phyloP scores from a whole-genome alignment of 1,140 invertebrate species.

The Spodoptera litura region DNA sequence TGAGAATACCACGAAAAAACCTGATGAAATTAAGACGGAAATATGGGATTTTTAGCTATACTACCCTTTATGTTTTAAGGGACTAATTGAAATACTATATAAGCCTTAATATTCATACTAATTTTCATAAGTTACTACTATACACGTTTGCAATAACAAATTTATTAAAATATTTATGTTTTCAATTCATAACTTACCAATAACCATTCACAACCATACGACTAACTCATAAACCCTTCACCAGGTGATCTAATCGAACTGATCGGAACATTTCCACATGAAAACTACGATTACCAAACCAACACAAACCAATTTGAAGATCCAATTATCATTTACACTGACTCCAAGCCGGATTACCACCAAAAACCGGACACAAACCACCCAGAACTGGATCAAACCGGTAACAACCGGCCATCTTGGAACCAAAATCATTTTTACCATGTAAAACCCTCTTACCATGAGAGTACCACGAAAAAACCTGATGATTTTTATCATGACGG shows the following conservation, averaged over 20 bases:
- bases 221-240: constrained; percentile 55
- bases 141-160: too few relatives aligned
- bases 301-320: constrained; percentile 84
- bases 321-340: constrained; percentile 84
- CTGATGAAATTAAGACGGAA: too few relatives aligned
- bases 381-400: constrained; percentile 61
- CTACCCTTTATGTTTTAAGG: too few relatives aligned
- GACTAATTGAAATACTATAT: too few relatives aligned
- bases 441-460: constrained; percentile 84
- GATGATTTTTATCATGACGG: constrained; percentile 66
- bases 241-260: constrained; percentile 87
- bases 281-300: constrained; percentile 79
- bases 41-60: too few relatives aligned
- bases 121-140: too few relatives aligned
- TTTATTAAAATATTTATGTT: background rate
- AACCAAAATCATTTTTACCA: constrained; percentile 78
- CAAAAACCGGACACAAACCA: constrained; percentile 72
- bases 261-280: constrained; percentile 87
- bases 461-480: constrained; percentile 71
- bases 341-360: constrained; percentile 74
- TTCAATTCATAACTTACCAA: background rate
- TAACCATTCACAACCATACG: background rate
- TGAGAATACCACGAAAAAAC: constrained; percentile 72
- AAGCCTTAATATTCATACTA: too few relatives aligned
- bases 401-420: constrained; percentile 50